A percentile compares a stretch with the other conserved stretches of the same genome.
Conservation (phyloP, 2,113 vertebrate genomes). For the Oplegnathus fasciatus region DNA sequence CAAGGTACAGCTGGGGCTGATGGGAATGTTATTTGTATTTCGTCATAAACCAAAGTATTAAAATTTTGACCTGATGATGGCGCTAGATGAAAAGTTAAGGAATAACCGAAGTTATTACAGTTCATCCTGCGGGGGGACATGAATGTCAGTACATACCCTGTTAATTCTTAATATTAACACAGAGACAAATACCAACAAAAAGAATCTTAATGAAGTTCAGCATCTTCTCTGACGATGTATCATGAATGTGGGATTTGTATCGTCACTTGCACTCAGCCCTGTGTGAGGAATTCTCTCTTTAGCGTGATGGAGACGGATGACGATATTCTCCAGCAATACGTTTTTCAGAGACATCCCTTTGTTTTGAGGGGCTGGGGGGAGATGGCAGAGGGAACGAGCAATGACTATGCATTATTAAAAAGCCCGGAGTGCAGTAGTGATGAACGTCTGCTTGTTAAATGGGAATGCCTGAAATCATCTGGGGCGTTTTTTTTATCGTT, state of each 20-base stretch:
- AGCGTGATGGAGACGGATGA: conserved; percentile 21
- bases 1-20: no score
- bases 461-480: conserved; percentile 51
- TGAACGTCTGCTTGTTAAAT: conserved; percentile 65
- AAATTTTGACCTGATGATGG: no score
- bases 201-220: neutral
- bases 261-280: neutral
- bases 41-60: no score
- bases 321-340: conserved; percentile 2
- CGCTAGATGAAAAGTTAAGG: no score
- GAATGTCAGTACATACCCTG: no score
- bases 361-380: conserved; percentile 52
- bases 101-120: no score
- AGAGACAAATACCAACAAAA: neutral
- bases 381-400: conserved; percentile 45
- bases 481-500: conserved; percentile 18
- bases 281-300: neutral
- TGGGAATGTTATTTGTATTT: no score
- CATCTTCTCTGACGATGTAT: neutral
- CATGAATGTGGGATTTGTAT: neutral
- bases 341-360: conserved; percentile 49
- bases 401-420: conserved; percentile 78
- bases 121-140: no score
- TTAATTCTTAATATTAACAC: neutral
- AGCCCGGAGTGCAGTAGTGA: conserved; percentile 62